Conservation (phyloP, 2,888 invertebrate species). For the Ormyrus thymus region DNA sequence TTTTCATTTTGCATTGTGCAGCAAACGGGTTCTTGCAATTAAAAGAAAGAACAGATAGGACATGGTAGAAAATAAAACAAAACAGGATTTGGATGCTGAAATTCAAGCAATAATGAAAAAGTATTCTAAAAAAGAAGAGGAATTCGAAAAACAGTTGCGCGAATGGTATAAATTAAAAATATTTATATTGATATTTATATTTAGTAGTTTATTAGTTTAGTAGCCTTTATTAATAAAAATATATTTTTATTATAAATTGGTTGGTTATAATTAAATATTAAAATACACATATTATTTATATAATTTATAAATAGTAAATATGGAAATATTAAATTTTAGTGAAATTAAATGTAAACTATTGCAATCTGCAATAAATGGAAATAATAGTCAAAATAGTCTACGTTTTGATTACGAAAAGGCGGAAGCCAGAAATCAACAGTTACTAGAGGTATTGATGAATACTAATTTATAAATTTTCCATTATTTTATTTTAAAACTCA, state of each 20-base stretch:
- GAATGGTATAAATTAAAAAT: constrained; percentile 59
- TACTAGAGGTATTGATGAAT: constrained; percentile 65
- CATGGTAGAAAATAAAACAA: constrained; percentile 3
- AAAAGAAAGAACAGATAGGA: neutral
- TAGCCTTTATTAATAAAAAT: constrained; percentile 2
- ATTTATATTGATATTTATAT: neutral
- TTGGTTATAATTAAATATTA: neutral
- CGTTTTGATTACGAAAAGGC: constrained; percentile 62
- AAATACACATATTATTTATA: neutral
- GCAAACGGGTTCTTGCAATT: too few relatives aligned
- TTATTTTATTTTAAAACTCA: too few relatives aligned
- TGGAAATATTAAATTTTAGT: neutral
- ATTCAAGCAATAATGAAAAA: constrained; percentile 56
- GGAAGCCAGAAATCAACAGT: constrained; percentile 63
- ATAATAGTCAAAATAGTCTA: neutral
- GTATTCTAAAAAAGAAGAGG: constrained; percentile 58
- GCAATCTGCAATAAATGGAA: constrained; percentile 3
- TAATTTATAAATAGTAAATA: too few relatives aligned
- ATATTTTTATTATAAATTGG: constrained; percentile 17
- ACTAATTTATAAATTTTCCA: neutral
- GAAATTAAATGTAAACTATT: constrained; percentile 3
- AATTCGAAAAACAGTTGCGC: constrained; percentile 59
- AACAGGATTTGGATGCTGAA: constrained; percentile 12
- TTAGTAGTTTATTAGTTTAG: too few relatives aligned
- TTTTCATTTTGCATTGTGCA: too few relatives aligned